These are phyloP conservation scores for Harpegnathos saltator DNA, from an alignment of 1,140 invertebrate genomes.

Conservation along the genomic window DNA sequence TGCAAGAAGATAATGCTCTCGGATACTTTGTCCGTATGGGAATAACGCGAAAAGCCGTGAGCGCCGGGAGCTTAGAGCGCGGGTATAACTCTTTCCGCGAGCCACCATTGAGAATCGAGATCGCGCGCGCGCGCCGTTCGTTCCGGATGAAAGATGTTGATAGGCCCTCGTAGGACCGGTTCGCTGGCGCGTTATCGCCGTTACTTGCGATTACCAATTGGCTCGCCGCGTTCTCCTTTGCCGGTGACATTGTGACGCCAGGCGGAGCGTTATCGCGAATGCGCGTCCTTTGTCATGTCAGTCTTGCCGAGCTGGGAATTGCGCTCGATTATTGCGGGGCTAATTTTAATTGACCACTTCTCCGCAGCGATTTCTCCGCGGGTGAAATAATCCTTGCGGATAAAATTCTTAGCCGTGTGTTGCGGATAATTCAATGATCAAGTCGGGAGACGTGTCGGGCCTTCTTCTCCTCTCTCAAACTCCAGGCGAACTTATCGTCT, in stretches of 20 bases:
- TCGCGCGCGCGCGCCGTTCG: constrained; percentile 35
- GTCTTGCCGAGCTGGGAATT: neutral
- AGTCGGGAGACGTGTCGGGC: neutral
- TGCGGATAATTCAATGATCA: neutral
- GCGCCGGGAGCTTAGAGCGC: constrained; percentile 62
- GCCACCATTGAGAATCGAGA: constrained; percentile 62
- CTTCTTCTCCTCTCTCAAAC: constrained; percentile 35
- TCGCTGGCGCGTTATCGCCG: neutral
- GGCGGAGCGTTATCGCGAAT: too few relatives aligned
- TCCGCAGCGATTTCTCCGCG: too few relatives aligned
- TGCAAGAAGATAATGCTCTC: constrained; percentile 86
- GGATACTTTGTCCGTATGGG: constrained; percentile 85
- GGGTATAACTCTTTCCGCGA: constrained; percentile 66
- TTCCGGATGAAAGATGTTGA: constrained; percentile 39
- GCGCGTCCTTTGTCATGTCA: neutral
- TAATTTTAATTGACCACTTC: too few relatives aligned
- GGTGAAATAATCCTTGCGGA: neutral
- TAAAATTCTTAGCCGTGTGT: too few relatives aligned
- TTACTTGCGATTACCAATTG: neutral
- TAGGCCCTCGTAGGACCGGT: constrained; percentile 8
- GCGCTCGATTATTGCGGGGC: too few relatives aligned
- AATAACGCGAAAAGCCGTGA: constrained; percentile 84
- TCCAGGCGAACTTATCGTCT: constrained; percentile 47
- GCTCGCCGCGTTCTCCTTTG: neutral
- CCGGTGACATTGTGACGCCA: too few relatives aligned